phyloP scores from a whole-genome alignment of 2,888 invertebrate genomes.

The Ectemnius continuus region DNA sequence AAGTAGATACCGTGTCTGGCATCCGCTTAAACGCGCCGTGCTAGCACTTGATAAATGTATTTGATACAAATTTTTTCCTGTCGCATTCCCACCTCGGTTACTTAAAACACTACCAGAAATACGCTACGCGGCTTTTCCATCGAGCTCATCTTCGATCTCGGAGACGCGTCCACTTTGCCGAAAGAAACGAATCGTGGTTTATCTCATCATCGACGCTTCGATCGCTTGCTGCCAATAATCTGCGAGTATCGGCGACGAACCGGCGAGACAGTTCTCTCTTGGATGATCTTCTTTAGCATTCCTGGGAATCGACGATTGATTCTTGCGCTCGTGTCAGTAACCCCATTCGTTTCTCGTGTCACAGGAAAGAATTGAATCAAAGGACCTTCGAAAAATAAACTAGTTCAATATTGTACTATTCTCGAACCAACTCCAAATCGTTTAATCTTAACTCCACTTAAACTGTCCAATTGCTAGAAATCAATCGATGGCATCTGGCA shows the following conservation, averaged over 20 bases:
- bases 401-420: too few species aligned
- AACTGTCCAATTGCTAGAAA: too few species aligned
- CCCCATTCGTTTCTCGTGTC: too few species aligned
- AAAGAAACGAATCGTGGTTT: slow-evolving; percentile 14
- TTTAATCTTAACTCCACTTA: too few species aligned
- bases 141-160: slow-evolving; percentile 52
- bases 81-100: slow-evolving; percentile 39
- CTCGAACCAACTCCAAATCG: too few species aligned
- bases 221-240: slow-evolving; percentile 20
- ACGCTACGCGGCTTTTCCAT: slow-evolving; percentile 62
- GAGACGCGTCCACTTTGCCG: slow-evolving; percentile 29
- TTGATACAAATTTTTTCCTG: slow-evolving; percentile 58
- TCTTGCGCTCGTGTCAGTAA: too few species aligned
- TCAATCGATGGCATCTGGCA: too few species aligned
- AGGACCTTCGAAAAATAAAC: too few species aligned
- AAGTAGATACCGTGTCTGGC: slow-evolving; percentile 62
- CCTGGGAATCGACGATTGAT: too few species aligned
- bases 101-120: slow-evolving; percentile 65
- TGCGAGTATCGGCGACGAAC: slow-evolving; percentile 35
- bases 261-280: not conserved
- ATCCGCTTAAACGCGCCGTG: slow-evolving; percentile 49
- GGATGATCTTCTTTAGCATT: too few species aligned
- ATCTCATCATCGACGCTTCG: slow-evolving; percentile 9
- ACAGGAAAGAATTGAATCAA: too few species aligned
- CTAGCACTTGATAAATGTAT: slow-evolving; percentile 42